phyloP scores from a whole-genome alignment of 2,888 invertebrate genomes.

The Synanthedon vespiformis region DNA sequence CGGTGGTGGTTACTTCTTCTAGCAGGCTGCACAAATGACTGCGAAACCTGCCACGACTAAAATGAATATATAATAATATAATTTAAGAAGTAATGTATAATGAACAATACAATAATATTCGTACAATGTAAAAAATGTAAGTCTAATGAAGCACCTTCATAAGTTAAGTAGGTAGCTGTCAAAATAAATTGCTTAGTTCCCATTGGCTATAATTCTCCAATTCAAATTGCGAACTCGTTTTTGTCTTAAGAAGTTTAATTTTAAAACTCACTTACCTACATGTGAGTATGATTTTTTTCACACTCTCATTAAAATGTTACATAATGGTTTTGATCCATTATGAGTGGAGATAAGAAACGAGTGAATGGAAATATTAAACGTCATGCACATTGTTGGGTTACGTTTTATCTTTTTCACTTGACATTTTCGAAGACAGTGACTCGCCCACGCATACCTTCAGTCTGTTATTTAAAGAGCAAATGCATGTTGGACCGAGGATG shows the following conservation, averaged over 20 bases:
- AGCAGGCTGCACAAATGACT: too few species aligned
- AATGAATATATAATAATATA: too few species aligned
- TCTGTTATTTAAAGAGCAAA: conserved; percentile 23
- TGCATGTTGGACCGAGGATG: conserved; percentile 11
- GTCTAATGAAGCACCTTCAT: not conserved
- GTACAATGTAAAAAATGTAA: not conserved
- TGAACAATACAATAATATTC: not conserved
- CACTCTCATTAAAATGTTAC: conserved; percentile 8
- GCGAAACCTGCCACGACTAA: too few species aligned
- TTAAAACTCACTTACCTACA: not conserved
- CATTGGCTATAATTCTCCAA: not conserved
- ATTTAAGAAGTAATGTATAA: not conserved
- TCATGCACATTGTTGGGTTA: not conserved
- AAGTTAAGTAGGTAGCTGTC: conserved; percentile 20
- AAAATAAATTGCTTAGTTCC: conserved; percentile 22
- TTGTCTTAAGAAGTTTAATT: too few species aligned
- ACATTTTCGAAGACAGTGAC: conserved; percentile 21
- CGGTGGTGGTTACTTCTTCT: too few species aligned
- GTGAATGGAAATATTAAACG: not conserved
- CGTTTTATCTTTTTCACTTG: conserved; percentile 10
- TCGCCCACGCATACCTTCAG: conserved; percentile 16
- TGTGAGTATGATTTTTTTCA: conserved; percentile 9
- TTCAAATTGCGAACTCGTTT: too few species aligned
- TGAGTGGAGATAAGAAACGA: not conserved
- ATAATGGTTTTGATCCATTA: conserved; percentile 7